Percentiles rank a stretch among this genome's conserved stretches.
Evolutionary conservation across 2,113 vertebrate genomes (phyloP).

Genomic region (Hypanus sabinus): DNA sequence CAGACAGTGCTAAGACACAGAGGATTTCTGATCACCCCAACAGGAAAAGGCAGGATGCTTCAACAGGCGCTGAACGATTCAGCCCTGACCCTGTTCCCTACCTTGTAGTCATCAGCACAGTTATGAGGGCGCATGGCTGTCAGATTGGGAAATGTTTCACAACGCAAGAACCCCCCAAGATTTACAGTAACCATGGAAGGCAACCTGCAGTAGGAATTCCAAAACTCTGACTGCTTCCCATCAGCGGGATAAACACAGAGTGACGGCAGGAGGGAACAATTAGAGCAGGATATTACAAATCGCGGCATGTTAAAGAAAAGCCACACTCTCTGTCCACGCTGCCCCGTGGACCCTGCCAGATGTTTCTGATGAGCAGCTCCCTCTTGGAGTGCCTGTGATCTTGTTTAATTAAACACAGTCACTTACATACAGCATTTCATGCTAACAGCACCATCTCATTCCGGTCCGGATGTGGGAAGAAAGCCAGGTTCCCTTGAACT

Average conservation of each 20-base stretch:
- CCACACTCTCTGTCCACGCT: not conserved
- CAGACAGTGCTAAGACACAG: no score
- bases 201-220: constrained; percentile 24
- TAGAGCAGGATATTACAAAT: constrained; percentile 35
- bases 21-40: no score
- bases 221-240: not conserved
- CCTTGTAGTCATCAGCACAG: no score
- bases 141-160: not conserved
- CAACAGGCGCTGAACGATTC: not conserved
- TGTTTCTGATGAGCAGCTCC: constrained; percentile 41
- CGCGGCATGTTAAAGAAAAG: constrained; percentile 13
- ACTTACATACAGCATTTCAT: constrained; percentile 38
- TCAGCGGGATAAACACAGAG: constrained; percentile 33
- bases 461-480: constrained; percentile 33
- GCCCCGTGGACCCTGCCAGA: constrained; percentile 40
- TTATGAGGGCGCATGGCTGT: not conserved
- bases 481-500: constrained; percentile 35
- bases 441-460: constrained; percentile 37
- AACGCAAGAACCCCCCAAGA: not conserved
- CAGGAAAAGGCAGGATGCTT: no score
- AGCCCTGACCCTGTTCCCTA: not conserved
- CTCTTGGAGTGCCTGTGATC: constrained; percentile 39
- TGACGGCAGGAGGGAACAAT: constrained; percentile 32
- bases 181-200: constrained; percentile 16
- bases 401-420: constrained; percentile 45